A percentile compares a stretch with the other conserved stretches of the same genome.
Evolutionary conservation across 2,797 vertebrate species (phyloP).

Genomic region (Tapirus indicus): DNA sequence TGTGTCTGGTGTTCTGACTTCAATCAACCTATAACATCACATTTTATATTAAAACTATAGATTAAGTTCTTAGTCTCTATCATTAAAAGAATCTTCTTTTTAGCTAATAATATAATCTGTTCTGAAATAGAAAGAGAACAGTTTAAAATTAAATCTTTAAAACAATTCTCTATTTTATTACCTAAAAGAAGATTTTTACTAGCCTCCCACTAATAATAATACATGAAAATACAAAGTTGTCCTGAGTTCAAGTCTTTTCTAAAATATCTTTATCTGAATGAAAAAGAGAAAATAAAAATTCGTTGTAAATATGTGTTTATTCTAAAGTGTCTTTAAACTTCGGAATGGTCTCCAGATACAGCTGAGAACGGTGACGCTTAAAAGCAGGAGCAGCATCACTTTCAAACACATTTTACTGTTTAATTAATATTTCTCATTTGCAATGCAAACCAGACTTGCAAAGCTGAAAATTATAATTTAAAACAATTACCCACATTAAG

Average conservation of each 20-base stretch:
- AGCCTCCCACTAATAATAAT: slow-evolving; percentile 7
- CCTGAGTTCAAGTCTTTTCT: not conserved
- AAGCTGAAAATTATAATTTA: not conserved
- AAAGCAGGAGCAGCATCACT: not conserved
- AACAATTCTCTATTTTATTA: not conserved
- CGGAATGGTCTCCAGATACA: fast-evolving
- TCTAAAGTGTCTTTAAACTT: not conserved
- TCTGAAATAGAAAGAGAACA: slow-evolving; percentile 62
- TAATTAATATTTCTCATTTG: not conserved
- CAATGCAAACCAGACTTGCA: slow-evolving; percentile 1
- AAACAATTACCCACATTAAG: not conserved
- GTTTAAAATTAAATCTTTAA: slow-evolving; percentile 64
- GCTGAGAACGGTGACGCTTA: not conserved
- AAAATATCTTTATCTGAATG: not conserved
- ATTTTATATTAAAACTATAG: not conserved
- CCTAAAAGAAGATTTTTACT: slow-evolving; percentile 58
- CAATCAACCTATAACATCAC: not conserved
- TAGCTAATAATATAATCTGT: slow-evolving; percentile 68
- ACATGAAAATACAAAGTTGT: not conserved
- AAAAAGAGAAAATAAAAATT: not conserved
- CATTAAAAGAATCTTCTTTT: not conserved
- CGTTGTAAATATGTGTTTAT: not conserved
- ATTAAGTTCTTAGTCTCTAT: not conserved
- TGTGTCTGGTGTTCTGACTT: not conserved
- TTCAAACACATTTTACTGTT: not conserved